These are phyloP conservation scores for Melipona quadrifasciata DNA, from an alignment of 1,140 invertebrate species.

Conservation along the genomic window DNA sequence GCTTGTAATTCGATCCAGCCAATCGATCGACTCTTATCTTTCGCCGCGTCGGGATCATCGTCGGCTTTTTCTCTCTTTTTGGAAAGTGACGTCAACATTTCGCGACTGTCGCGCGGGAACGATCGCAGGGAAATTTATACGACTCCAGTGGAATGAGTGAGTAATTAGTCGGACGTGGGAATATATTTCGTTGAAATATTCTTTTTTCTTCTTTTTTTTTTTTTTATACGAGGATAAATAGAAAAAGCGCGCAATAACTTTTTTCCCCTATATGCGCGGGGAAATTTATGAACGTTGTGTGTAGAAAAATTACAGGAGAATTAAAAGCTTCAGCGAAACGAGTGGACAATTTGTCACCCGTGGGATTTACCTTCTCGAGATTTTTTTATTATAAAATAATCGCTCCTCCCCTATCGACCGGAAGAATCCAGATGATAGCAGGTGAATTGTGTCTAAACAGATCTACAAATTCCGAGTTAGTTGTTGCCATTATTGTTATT, in stretches of 20 bases:
- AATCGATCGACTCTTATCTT: not conserved
- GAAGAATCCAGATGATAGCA: no score
- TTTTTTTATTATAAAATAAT: no score
- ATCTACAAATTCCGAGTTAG: not conserved
- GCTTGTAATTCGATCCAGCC: slow-evolving; percentile 2
- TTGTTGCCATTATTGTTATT: not conserved
- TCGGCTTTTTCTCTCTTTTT: not conserved
- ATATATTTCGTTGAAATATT: not conserved
- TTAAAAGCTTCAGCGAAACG: not conserved
- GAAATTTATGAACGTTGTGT: not conserved
- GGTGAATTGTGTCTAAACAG: no score
- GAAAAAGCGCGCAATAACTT: not conserved
- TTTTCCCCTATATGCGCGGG: no score
- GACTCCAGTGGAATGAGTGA: not conserved
- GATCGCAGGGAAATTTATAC: not conserved
- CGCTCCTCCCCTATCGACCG: no score
- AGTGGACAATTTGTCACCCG: not conserved
- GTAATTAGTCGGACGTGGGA: not conserved
- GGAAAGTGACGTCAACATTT: not conserved
- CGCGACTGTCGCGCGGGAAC: not conserved
- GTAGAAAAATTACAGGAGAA: not conserved
- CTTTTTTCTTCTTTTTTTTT: no score
- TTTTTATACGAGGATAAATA: not conserved
- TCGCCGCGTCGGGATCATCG: not conserved
- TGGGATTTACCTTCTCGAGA: not conserved